Evolutionary conservation across 2,113 vertebrate species (phyloP).

Genomic region (Recurvirostra avosetta): DNA sequence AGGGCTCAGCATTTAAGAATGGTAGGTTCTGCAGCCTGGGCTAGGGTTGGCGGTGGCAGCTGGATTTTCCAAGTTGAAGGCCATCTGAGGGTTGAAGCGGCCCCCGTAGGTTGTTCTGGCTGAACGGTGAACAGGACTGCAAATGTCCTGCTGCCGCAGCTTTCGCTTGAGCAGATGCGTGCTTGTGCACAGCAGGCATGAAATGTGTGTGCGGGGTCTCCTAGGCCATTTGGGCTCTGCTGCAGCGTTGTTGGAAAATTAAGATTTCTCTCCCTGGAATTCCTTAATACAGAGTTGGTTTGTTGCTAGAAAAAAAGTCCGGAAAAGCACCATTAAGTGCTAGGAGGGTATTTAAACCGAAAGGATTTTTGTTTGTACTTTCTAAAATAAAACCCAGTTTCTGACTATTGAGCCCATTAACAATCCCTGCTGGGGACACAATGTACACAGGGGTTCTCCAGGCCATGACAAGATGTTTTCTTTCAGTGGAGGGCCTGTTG

Average conservation of each 20-base stretch:
- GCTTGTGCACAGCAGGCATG: background rate
- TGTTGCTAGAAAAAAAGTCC: background rate
- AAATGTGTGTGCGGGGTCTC: background rate
- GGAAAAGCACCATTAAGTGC: background rate
- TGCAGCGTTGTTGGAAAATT: background rate
- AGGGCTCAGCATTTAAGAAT: background rate
- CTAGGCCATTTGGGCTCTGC: background rate
- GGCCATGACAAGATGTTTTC: background rate
- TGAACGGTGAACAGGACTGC: background rate
- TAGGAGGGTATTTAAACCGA: background rate
- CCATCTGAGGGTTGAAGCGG: background rate
- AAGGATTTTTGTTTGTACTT: background rate
- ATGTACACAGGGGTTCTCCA: background rate
- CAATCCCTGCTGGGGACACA: background rate
- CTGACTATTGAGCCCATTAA: background rate
- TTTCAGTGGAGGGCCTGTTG: conserved; percentile 21
- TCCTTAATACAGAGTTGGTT: background rate
- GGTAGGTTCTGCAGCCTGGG: background rate
- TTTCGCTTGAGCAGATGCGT: background rate
- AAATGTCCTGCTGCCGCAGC: background rate
- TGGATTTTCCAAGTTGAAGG: background rate
- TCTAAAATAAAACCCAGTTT: background rate
- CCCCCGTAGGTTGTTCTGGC: background rate
- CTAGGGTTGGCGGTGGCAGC: background rate
- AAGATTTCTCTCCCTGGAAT: background rate